Base-by-base conservation (phyloP, 2,113 vertebrate genomes). In the Raja brachyura region DNA sequence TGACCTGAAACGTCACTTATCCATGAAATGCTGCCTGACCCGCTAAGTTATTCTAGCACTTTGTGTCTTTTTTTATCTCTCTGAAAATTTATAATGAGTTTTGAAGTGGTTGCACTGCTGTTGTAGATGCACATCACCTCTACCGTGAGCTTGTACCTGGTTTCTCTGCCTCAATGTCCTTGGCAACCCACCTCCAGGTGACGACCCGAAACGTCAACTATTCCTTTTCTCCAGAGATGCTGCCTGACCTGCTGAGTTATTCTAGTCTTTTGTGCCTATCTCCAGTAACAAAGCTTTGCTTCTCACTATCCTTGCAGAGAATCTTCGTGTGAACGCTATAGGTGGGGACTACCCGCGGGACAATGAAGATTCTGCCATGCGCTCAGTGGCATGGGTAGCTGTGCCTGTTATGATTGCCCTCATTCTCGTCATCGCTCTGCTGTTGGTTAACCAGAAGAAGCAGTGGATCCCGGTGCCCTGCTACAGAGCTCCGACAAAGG, bases 381-480 rank as follows among this genome's bases (percentile, higher is more conserved):
- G 97, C 94, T 97, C 97, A 8, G 95, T 97, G 93, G 96, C 96
- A 81, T 97, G 96, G 93, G 97, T 98, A 73, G 96, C 96, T 6
- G 95, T 97, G 86, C 97, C 97, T 39, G 95, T 97, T 93, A 94
- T 95, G n/a, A 95, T 97, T 93, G 97, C 97, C 0, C 95, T 98
- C 5, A 94, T 97, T 33, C 94, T 97, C 59, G 95, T 98, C 85
- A 94, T 97, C 10, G 90, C 96, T n/a, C 94, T 98, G 94, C 95
- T 98, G 61, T 94, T 97, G 48, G 90, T 97, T 95, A 98, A 97
- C 94, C 97, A 97, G 96, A 98, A 97, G 79, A 98, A 97, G 94
- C 97, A 97, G 94, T 98, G 98, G 97, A 95, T 98, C 93, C 97
- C 97, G 16, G 96, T 98, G 94, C 97, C 96, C 81, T 98, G 97